These are phyloP conservation scores for Dipodomys ordii DNA, from an alignment of 2,113 vertebrate species.

Conservation along the genomic window DNA sequence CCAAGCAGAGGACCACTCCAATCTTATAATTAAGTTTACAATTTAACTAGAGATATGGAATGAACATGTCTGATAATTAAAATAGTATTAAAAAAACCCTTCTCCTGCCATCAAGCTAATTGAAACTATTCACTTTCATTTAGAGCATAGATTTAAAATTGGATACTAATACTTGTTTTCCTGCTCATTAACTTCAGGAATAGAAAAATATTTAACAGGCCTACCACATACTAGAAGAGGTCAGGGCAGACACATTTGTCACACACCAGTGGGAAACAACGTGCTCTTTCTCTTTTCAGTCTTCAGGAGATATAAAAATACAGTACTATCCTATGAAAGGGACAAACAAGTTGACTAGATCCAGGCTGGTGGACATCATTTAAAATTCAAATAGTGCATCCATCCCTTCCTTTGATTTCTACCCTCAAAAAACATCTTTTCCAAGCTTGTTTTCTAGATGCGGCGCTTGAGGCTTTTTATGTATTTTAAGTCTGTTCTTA, in stretches of 20 bases:
- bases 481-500: not conserved
- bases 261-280: not conserved
- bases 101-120: not conserved
- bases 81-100: not conserved
- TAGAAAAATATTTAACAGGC: slow-evolving; percentile 11
- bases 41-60: slow-evolving; percentile 2
- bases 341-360: not conserved
- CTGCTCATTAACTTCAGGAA: slow-evolving; percentile 43
- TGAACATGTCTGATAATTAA: slow-evolving; percentile 25
- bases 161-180: not conserved
- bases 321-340: not conserved
- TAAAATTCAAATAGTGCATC: not conserved
- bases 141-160: not conserved
- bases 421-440: not conserved
- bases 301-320: slow-evolving; percentile 5
- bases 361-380: not conserved
- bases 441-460: not conserved
- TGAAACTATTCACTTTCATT: not conserved
- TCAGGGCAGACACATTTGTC: not conserved
- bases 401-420: not conserved
- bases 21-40: not conserved
- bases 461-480: not conserved
- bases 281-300: not conserved
- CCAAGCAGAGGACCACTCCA: not conserved
- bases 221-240: not conserved